These are phyloP conservation scores for Leptinotarsa rubiginosa DNA, from an alignment of 2,888 invertebrate species.

Conservation along the genomic window DNA sequence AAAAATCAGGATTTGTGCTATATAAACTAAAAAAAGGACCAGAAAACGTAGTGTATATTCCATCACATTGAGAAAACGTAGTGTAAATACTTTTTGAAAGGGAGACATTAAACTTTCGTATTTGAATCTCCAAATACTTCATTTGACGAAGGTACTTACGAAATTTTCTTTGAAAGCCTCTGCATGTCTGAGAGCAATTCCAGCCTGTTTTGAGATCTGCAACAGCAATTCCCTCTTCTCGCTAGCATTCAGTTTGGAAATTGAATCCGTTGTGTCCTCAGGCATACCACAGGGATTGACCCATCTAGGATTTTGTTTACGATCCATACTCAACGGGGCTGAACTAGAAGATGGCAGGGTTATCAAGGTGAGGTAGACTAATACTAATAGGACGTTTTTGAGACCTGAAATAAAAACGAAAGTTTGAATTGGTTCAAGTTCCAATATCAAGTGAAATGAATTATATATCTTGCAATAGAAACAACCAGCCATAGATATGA, in stretches of 20 bases:
- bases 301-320: conserved; percentile 64
- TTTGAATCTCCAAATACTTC: too few species aligned
- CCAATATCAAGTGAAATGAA: not conserved
- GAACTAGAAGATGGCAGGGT: conserved; percentile 61
- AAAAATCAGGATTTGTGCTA: too few species aligned
- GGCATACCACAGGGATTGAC: conserved; percentile 67
- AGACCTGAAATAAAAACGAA: conserved; percentile 62
- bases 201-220: conserved; percentile 54
- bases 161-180: conserved; percentile 61
- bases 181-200: conserved; percentile 63
- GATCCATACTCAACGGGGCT: conserved; percentile 56
- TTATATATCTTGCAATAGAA: too few species aligned
- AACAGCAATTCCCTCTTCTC: conserved; percentile 53
- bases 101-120: too few species aligned
- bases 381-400: conserved; percentile 64
- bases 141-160: conserved; percentile 18
- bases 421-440: not conserved
- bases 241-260: conserved; percentile 53
- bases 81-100: not conserved
- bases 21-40: too few species aligned
- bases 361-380: conserved; percentile 63
- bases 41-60: too few species aligned
- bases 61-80: not conserved
- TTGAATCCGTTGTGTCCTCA: conserved; percentile 40
- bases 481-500: too few species aligned